Evolutionary conservation across 2,888 invertebrate genomes (phyloP).

Genomic region (Perdita meconis): DNA sequence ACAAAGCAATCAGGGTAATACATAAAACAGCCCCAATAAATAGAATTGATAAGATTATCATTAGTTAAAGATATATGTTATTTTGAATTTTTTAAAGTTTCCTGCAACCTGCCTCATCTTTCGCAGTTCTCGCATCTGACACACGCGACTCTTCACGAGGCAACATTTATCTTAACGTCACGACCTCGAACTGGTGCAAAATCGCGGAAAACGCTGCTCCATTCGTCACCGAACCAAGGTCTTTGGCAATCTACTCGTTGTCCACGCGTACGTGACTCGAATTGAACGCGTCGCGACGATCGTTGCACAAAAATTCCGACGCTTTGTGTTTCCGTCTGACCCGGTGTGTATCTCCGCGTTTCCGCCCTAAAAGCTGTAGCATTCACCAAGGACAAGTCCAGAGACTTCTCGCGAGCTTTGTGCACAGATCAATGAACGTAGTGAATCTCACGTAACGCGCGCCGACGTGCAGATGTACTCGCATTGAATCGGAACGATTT

Average conservation of each 20-base stretch:
- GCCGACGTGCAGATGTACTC: conserved; percentile 28
- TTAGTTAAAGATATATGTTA: too few species aligned
- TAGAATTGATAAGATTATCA: too few species aligned
- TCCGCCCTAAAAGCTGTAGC: not conserved
- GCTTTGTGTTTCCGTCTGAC: not conserved
- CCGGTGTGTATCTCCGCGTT: not conserved
- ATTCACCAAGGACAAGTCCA: conserved; percentile 26
- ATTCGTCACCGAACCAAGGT: not conserved
- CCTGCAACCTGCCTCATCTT: not conserved
- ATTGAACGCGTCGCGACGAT: not conserved
- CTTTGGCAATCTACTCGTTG: conserved; percentile 11
- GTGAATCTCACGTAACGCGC: conserved; percentile 16
- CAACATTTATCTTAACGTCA: conserved; percentile 3
- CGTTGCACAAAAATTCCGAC: not conserved
- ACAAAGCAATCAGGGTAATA: too few species aligned
- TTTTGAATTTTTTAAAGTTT: too few species aligned
- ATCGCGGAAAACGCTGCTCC: not conserved
- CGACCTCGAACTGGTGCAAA: not conserved
- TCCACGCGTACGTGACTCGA: conserved; percentile 4
- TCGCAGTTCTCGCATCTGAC: not conserved
- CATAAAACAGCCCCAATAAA: too few species aligned
- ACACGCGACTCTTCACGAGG: not conserved
- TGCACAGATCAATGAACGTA: conserved; percentile 50
- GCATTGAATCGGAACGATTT: conserved; percentile 46
- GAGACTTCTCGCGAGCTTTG: conserved; percentile 38